Evolutionary conservation across 2,888 invertebrate genomes (phyloP).

Genomic region (Exephanes ischioxanthus): DNA sequence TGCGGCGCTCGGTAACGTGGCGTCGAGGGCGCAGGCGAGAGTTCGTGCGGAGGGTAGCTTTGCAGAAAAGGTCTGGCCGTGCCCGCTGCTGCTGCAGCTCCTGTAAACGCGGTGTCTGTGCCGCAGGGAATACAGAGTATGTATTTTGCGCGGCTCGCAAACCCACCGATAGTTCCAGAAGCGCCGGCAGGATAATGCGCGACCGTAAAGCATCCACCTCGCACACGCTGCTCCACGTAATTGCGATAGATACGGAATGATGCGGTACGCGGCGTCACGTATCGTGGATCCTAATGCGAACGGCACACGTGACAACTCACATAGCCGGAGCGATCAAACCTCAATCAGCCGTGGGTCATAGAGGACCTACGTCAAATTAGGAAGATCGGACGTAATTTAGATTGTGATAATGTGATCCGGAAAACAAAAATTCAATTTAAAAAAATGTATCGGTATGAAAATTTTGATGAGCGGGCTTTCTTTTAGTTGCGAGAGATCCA

Average conservation of each 20-base stretch:
- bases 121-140: constrained; percentile 36
- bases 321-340: not conserved
- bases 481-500: not conserved
- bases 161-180: constrained; percentile 31
- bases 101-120: constrained; percentile 27
- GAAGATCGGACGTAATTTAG: not conserved
- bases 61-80: constrained; percentile 12
- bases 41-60: constrained; percentile 44
- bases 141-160: constrained; percentile 15
- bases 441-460: not conserved
- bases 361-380: not conserved
- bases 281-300: constrained; percentile 1
- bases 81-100: constrained; percentile 2
- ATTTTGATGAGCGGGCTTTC: not conserved
- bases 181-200: constrained; percentile 4
- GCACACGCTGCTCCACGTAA: constrained; percentile 15
- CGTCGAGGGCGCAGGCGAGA: constrained; percentile 31
- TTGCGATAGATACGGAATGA: constrained; percentile 18
- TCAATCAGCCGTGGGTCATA: not conserved
- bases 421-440: not conserved
- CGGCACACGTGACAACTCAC: not conserved
- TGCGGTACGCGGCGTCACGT: not conserved
- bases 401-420: not conserved
- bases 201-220: constrained; percentile 14
- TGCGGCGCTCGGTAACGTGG: constrained; percentile 43